phyloP scores from a whole-genome alignment of 2,888 invertebrate species.

The Heliconius cydno region DNA sequence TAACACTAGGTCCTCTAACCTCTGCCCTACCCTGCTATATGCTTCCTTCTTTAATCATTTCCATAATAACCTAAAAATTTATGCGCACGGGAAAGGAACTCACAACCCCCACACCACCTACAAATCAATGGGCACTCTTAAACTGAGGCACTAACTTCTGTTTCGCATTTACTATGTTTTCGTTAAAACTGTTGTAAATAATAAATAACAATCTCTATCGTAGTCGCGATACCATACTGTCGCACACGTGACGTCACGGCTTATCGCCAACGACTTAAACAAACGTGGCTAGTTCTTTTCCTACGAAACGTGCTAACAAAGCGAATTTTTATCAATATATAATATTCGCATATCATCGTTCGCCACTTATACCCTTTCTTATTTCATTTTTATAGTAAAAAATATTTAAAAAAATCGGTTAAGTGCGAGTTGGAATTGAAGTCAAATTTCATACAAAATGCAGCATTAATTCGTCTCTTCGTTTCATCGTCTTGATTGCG shows the following conservation, averaged over 20 bases:
- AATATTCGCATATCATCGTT: constrained; percentile 23
- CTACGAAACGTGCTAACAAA: constrained; percentile 23
- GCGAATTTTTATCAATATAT: constrained; percentile 16
- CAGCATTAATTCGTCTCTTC: no score
- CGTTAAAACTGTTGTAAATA: neutral
- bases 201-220: constrained; percentile 10
- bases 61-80: neutral
- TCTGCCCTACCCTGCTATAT: no score
- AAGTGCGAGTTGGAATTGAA: no score
- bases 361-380: neutral
- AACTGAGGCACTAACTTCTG: neutral
- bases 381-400: neutral
- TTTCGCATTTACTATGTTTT: neutral
- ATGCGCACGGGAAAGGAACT: neutral
- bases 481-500: no score
- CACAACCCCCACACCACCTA: neutral
- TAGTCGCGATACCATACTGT: constrained; percentile 1
- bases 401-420: neutral
- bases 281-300: constrained; percentile 38
- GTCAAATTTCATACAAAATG: no score
- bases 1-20: no score
- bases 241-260: constrained; percentile 34
- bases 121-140: neutral
- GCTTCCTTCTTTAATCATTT: neutral
- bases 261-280: constrained; percentile 37